Conservation (phyloP, 2,797 vertebrate species). For the Pachyuromys duprasi region DNA sequence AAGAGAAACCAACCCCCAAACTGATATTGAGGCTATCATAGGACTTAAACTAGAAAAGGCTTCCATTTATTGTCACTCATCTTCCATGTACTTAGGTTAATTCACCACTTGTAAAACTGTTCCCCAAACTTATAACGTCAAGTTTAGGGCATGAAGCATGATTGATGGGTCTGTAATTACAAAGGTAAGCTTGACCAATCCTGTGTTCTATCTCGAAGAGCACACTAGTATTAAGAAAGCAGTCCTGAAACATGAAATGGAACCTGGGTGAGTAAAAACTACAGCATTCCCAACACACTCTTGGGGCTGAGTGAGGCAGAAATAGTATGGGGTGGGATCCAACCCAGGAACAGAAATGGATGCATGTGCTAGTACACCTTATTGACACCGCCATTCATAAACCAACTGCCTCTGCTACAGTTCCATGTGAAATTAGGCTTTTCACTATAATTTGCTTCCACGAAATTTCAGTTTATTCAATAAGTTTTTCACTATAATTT, state of each 20-base stretch:
- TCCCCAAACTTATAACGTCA: conserved; percentile 5
- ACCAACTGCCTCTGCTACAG: not conserved
- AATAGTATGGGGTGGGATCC: not conserved
- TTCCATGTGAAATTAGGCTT: not conserved
- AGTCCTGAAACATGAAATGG: conserved; percentile 15
- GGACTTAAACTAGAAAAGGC: not conserved
- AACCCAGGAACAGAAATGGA: not conserved
- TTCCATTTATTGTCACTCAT: not conserved
- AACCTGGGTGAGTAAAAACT: not conserved
- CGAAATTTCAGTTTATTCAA: not conserved
- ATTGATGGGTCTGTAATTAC: not conserved
- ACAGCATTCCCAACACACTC: not conserved
- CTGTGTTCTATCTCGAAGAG: not conserved
- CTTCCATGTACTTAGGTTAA: not conserved
- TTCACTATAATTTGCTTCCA: not conserved
- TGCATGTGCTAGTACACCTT: not conserved
- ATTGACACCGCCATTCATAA: not conserved
- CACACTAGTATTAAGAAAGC: not conserved
- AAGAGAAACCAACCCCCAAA: not conserved
- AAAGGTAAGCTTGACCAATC: not conserved
- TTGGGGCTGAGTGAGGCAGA: not conserved
- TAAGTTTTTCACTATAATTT: too few species aligned
- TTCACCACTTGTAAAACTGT: conserved; percentile 29
- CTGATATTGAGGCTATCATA: not conserved
- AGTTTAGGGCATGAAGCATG: not conserved